A percentile compares a stretch with the other conserved stretches of the same genome.
Evolutionary conservation across 2,113 vertebrate species (phyloP).

Genomic region (Gobio gobio): DNA sequence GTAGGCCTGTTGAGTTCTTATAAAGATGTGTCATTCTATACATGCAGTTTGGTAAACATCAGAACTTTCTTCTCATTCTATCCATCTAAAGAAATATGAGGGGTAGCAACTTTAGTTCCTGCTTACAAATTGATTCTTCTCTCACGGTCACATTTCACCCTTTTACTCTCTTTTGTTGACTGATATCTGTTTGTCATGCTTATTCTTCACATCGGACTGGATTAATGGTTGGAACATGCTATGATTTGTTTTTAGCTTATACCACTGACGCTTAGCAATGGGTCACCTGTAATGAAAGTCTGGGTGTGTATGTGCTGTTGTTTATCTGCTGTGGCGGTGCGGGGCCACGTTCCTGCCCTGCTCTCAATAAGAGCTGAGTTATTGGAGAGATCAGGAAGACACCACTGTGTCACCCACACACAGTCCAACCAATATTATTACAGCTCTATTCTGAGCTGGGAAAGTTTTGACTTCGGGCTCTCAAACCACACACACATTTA

Average conservation of each 20-base stretch:
- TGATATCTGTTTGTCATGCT: background rate
- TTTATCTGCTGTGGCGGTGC: constrained; percentile 59
- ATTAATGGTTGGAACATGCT: constrained; percentile 8
- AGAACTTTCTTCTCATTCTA: background rate
- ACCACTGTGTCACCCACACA: constrained; percentile 57
- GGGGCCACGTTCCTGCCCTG: constrained; percentile 65
- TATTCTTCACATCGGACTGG: background rate
- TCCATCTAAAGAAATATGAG: background rate
- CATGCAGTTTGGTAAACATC: background rate
- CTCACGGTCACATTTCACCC: background rate
- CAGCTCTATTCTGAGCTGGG: background rate
- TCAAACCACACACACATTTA: constrained; percentile 5
- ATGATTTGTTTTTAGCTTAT: constrained; percentile 27
- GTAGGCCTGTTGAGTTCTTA: no score
- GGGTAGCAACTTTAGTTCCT: background rate
- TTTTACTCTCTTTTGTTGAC: background rate
- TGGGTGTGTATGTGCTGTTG: background rate
- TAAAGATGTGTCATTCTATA: no score
- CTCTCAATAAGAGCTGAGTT: constrained; percentile 71
- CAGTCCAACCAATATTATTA: constrained; percentile 15
- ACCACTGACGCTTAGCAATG: background rate
- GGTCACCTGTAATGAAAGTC: constrained; percentile 38
- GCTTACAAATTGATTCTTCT: background rate
- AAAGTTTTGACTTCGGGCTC: background rate
- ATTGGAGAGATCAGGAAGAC: constrained; percentile 70